Evolutionary conservation across 2,797 vertebrate genomes (phyloP).

Genomic region (Mus caroli): DNA sequence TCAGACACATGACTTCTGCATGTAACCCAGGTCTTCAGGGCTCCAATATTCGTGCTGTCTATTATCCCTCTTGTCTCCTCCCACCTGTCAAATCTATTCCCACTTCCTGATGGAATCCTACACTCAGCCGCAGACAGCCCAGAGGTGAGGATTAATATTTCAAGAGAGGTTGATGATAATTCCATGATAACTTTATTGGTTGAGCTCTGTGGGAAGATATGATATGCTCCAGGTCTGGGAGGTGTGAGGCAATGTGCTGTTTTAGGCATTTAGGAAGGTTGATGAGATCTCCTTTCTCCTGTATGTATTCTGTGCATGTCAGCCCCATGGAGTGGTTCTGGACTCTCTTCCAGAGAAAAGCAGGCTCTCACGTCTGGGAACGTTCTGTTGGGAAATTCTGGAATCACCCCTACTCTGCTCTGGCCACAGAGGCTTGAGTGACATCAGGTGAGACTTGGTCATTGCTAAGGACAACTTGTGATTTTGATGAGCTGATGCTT

Average conservation of each 20-base stretch:
- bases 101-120: conserved; percentile 83
- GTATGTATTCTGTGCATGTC: neutral
- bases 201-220: conserved; percentile 75
- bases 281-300: neutral
- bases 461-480: neutral
- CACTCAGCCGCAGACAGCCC: conserved; percentile 86
- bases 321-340: neutral
- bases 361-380: neutral
- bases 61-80: conserved; percentile 79
- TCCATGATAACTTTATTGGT: conserved; percentile 91
- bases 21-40: conserved; percentile 87
- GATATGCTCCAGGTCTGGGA: conserved; percentile 67
- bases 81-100: conserved; percentile 85
- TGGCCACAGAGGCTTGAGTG: neutral
- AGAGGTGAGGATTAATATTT: conserved; percentile 90
- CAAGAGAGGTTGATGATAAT: conserved; percentile 88
- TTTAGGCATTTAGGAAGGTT: no score
- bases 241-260: neutral
- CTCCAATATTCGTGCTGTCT: conserved; percentile 89
- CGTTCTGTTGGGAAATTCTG: no score
- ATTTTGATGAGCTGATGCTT: neutral
- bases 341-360: neutral
- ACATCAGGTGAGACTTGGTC: accelerated
- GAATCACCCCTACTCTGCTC: no score
- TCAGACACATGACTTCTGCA: conserved; percentile 86